Evolutionary conservation across 2,888 invertebrate genomes (phyloP).

Genomic region (Spodoptera exigua): DNA sequence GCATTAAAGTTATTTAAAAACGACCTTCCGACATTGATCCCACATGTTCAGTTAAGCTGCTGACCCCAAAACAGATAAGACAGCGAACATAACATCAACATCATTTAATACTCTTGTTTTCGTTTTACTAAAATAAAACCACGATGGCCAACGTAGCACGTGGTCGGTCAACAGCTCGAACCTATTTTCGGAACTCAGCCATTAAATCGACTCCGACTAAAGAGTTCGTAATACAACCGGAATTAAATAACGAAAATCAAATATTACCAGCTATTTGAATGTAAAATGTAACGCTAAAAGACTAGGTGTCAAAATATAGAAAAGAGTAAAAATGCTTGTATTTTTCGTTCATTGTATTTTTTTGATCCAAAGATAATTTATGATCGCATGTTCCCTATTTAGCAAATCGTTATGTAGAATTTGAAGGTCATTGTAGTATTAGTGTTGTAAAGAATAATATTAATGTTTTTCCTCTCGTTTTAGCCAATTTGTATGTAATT

Average conservation of each 20-base stretch:
- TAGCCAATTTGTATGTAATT: no score
- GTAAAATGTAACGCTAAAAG: neutral
- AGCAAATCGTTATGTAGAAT: no score
- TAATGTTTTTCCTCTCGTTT: no score
- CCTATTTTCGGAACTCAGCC: conserved; percentile 34
- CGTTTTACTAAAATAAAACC: conserved; percentile 40
- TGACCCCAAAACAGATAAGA: conserved; percentile 32
- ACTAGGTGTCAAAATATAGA: neutral
- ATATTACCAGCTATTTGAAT: neutral
- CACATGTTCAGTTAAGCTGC: conserved; percentile 17
- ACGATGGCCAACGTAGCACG: conserved; percentile 26
- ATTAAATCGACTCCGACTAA: conserved; percentile 19
- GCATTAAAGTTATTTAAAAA: conserved; percentile 13
- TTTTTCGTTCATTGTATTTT: no score
- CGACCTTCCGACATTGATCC: conserved; percentile 13
- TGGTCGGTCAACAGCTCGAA: conserved; percentile 33
- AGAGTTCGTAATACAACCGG: conserved; percentile 7
- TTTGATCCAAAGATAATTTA: no score
- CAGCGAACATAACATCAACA: conserved; percentile 10
- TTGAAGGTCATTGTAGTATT: no score
- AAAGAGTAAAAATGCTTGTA: no score
- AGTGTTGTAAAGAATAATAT: no score
- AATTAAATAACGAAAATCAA: conserved; percentile 18
- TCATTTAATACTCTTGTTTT: conserved; percentile 35
- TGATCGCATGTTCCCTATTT: no score